A percentile compares a stretch with the other conserved stretches of the same genome.
These are phyloP conservation scores for Pammene fasciana DNA, from an alignment of 2,888 invertebrate species.

Conservation along the genomic window DNA sequence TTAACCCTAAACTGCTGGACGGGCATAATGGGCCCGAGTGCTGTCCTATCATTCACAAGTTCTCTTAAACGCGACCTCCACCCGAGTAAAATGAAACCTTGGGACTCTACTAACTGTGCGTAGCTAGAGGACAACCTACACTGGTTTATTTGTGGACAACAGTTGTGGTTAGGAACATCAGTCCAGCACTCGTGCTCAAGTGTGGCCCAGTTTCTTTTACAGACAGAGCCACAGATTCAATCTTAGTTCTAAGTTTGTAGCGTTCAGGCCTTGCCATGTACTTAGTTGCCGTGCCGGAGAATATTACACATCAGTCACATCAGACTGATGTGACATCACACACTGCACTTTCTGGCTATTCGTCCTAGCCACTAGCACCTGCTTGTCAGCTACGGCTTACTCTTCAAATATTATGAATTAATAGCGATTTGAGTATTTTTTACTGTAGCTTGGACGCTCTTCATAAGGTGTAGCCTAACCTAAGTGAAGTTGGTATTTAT, in stretches of 20 bases:
- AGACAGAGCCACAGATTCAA: conserved; percentile 35
- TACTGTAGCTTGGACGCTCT: too few relatives aligned
- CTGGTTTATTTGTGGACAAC: neutral
- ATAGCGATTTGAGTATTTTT: too few relatives aligned
- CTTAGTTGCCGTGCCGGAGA: neutral
- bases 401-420: too few relatives aligned
- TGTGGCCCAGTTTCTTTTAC: conserved; percentile 48
- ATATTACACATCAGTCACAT: neutral
- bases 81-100: neutral
- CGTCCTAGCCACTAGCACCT: too few relatives aligned
- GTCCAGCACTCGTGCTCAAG: conserved; percentile 43
- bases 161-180: neutral
- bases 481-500: too few relatives aligned
- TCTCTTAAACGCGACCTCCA: neutral
- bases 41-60: conserved; percentile 39
- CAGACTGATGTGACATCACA: too few relatives aligned
- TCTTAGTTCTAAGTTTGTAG: conserved; percentile 23
- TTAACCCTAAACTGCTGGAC: conserved; percentile 60
- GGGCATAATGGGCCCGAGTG: conserved; percentile 47
- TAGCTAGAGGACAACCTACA: neutral
- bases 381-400: too few relatives aligned
- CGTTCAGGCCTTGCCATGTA: neutral
- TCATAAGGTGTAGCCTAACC: too few relatives aligned
- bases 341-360: too few relatives aligned
- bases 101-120: conserved; percentile 1